These are phyloP conservation scores for Dusona sp. DNA, from an alignment of 2,888 invertebrate species.

Conservation along the genomic window DNA sequence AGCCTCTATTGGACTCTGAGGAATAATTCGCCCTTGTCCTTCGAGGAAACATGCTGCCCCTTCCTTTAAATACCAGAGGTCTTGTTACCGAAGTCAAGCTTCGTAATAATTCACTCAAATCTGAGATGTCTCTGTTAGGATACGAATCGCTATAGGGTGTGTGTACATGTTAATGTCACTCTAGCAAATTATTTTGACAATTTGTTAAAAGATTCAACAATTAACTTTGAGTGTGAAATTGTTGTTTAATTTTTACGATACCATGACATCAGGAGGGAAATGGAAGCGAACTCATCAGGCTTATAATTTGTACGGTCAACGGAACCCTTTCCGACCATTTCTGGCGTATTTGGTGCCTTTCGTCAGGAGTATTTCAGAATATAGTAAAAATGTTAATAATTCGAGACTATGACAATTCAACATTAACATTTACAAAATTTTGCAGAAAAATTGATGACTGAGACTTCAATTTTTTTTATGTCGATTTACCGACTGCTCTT, in stretches of 20 bases:
- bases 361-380: background rate
- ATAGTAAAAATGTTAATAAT: background rate
- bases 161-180: background rate
- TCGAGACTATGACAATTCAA: background rate
- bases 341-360: background rate
- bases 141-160: background rate
- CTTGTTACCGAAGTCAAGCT: slow-evolving; percentile 15
- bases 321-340: background rate
- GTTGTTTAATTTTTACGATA: background rate
- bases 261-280: background rate
- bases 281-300: no score
- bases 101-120: background rate
- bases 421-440: background rate
- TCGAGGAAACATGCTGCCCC: slow-evolving; percentile 25
- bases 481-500: slow-evolving; percentile 48
- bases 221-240: background rate
- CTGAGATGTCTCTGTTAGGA: background rate
- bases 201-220: background rate
- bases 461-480: background rate
- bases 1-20: slow-evolving; percentile 22
- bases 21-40: slow-evolving; percentile 53
- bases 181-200: background rate
- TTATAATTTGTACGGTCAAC: background rate
- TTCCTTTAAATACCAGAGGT: slow-evolving; percentile 33
- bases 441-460: background rate